phyloP scores from a whole-genome alignment of 2,113 vertebrate species.

The Hoplias malabaricus region DNA sequence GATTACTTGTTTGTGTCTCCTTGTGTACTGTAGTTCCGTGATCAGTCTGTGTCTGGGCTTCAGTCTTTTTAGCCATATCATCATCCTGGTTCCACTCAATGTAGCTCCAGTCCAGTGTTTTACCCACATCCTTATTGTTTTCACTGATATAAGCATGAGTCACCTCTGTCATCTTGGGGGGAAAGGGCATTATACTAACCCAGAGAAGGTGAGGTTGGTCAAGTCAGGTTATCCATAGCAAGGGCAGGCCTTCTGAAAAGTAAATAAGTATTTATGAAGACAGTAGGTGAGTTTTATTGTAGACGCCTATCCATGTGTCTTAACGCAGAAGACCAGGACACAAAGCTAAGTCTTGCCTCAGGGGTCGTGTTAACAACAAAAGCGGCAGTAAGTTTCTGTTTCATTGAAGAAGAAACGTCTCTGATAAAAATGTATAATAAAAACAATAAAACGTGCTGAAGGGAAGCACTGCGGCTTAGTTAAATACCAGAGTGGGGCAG shows the following conservation, averaged over 20 bases:
- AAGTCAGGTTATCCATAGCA: background rate
- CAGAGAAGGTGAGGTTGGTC: background rate
- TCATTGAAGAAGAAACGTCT: too few species aligned
- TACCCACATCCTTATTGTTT: slow-evolving; percentile 62
- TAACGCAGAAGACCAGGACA: background rate
- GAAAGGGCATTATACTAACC: slow-evolving; percentile 64
- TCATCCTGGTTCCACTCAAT: slow-evolving; percentile 69
- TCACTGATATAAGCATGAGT: slow-evolving; percentile 63
- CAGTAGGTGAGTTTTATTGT: background rate
- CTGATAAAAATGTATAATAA: background rate
- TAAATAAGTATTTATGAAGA: background rate
- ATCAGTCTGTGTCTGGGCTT: slow-evolving; percentile 71
- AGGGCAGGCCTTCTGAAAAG: background rate
- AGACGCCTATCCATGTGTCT: background rate
- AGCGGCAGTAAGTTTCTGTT: background rate
- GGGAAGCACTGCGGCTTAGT: background rate
- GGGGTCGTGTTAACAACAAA: background rate
- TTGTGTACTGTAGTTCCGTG: slow-evolving; percentile 52
- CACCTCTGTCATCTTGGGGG: slow-evolving; percentile 70
- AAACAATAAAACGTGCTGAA: background rate
- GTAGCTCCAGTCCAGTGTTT: slow-evolving; percentile 70
- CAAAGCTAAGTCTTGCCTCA: background rate
- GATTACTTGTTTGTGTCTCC: slow-evolving; percentile 70
- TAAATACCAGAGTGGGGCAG: background rate
- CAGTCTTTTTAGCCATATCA: slow-evolving; percentile 48